A percentile compares a stretch with the other conserved stretches of the same genome.
phyloP scores from a whole-genome alignment of 2,113 vertebrate genomes.

The Zingel zingel region DNA sequence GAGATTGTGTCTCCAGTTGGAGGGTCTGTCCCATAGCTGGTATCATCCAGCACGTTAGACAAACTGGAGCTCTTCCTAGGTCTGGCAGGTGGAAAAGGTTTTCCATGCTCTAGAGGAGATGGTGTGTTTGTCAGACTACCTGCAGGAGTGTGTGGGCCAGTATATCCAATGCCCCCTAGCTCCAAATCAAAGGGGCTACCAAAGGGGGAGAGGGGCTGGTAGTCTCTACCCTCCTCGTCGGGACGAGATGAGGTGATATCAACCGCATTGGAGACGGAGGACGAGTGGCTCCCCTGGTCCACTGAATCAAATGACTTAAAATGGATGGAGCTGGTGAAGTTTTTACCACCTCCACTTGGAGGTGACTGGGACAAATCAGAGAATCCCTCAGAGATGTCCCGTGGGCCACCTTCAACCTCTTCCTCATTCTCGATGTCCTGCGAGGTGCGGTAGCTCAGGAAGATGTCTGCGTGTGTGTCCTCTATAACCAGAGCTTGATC shows the following conservation, averaged over 20 bases:
- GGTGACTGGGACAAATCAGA: conserved; percentile 88
- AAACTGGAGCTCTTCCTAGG: conserved; percentile 95
- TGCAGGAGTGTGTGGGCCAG: conserved; percentile 77
- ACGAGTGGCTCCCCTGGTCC: conserved; percentile 87
- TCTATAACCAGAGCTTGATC: conserved; percentile 71
- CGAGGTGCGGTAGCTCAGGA: conserved; percentile 82
- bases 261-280: conserved; percentile 83
- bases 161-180: conserved; percentile 68
- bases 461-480: conserved; percentile 77
- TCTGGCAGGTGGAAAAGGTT: conserved; percentile 85
- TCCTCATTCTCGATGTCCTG: conserved; percentile 80
- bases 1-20: conserved; percentile 90
- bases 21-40: conserved; percentile 89
- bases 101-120: conserved; percentile 88
- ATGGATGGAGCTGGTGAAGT: conserved; percentile 76
- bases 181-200: conserved; percentile 90
- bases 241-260: conserved; percentile 71
- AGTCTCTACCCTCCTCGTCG: conserved; percentile 80
- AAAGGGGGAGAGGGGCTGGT: conserved; percentile 92
- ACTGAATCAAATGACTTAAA: conserved; percentile 91
- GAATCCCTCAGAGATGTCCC: conserved; percentile 86
- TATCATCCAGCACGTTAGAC: conserved; percentile 94
- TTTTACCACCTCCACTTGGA: conserved; percentile 67
- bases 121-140: conserved; percentile 90
- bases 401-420: conserved; percentile 65